Percentiles rank a stretch among this genome's conserved stretches.
Conservation (phyloP, 2,113 vertebrate species). For the Myotis davidii region DNA sequence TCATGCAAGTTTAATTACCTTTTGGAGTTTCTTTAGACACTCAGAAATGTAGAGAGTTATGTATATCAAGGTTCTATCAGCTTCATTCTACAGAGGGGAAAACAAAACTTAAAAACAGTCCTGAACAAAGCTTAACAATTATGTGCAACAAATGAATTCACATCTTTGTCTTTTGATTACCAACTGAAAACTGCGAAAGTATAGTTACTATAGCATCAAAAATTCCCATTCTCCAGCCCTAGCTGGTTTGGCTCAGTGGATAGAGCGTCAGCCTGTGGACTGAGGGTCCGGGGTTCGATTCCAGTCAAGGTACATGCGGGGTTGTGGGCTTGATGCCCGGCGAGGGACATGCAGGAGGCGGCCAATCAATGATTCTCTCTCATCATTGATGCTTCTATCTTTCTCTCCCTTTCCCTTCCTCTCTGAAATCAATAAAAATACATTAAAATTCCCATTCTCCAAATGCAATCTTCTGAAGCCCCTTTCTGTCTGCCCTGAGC, state of each 20-base stretch:
- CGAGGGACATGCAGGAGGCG: too few relatives aligned
- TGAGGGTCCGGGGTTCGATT: too few relatives aligned
- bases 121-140: not conserved
- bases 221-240: too few relatives aligned
- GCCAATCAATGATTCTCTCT: too few relatives aligned
- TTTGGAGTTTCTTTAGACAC: slow-evolving; percentile 98
- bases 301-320: too few relatives aligned
- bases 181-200: not conserved
- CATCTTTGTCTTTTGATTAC: not conserved
- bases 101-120: slow-evolving; percentile 25
- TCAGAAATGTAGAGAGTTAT: slow-evolving; percentile 98
- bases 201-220: not conserved
- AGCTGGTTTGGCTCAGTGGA: too few relatives aligned
- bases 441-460: not conserved
- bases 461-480: not conserved
- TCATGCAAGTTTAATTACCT: slow-evolving; percentile 85
- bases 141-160: not conserved
- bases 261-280: too few relatives aligned
- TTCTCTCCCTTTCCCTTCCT: too few relatives aligned
- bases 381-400: too few relatives aligned
- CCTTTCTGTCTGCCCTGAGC: not conserved
- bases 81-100: slow-evolving; percentile 92
- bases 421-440: too few relatives aligned
- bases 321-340: too few relatives aligned
- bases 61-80: slow-evolving; percentile 97